phyloP scores from a whole-genome alignment of 2,113 vertebrate species.

The Polypterus senegalus region DNA sequence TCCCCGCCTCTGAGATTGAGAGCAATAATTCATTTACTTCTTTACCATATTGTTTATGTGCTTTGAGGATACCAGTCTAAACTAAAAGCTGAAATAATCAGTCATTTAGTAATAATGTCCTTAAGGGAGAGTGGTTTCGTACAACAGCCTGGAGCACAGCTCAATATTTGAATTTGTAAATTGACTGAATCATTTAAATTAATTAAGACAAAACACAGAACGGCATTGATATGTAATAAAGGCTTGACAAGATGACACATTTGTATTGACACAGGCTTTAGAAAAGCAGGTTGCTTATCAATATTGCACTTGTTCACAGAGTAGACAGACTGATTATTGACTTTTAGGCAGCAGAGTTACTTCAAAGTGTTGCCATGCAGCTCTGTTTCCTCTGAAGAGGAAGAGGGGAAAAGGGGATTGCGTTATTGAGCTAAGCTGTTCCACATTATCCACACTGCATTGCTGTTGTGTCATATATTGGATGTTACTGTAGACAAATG shows the following conservation, averaged over 20 bases:
- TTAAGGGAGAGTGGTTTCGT: constrained; percentile 12
- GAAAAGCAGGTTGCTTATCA: background rate
- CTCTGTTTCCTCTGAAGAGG: too few species aligned
- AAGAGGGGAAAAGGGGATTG: too few species aligned
- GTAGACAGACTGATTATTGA: too few species aligned
- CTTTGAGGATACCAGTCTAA: background rate
- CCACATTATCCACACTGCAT: too few species aligned
- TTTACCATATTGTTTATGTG: background rate
- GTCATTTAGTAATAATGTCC: constrained; percentile 5
- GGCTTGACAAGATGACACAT: constrained; percentile 10
- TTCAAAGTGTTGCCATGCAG: too few species aligned
- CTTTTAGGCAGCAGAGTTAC: too few species aligned
- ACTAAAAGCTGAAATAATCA: constrained; percentile 6
- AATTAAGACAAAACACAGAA: constrained; percentile 20
- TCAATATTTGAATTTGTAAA: constrained; percentile 18
- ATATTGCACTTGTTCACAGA: too few species aligned
- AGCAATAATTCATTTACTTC: too few species aligned
- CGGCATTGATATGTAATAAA: constrained; percentile 17
- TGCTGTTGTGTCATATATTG: too few species aligned
- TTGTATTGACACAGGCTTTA: background rate
- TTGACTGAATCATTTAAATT: constrained; percentile 22
- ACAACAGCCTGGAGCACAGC: constrained; percentile 10
- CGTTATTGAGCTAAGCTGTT: too few species aligned
- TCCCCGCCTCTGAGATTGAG: too few species aligned
- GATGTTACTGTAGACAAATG: too few species aligned